A percentile compares a stretch with the other conserved stretches of the same genome.
phyloP scores from a whole-genome alignment of 2,113 vertebrate species.

The Sylvilagus bachmani region DNA sequence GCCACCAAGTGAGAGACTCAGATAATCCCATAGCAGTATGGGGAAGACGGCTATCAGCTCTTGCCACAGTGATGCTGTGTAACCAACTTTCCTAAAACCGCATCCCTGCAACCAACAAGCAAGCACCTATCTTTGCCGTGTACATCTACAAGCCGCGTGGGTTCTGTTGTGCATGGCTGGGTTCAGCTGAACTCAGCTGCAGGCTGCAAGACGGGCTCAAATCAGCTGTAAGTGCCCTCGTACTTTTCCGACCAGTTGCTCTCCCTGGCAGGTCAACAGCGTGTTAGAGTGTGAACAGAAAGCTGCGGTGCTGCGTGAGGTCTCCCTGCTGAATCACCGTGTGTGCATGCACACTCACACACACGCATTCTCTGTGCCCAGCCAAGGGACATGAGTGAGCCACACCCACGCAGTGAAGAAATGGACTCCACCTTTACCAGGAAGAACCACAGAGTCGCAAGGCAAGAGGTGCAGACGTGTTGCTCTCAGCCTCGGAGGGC shows the following conservation, averaged over 20 bases:
- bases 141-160: not conserved
- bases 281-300: not conserved
- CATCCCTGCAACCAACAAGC: not conserved
- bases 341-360: too few species aligned
- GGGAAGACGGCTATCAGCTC: conserved; percentile 16
- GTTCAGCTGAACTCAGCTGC: not conserved
- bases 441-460: not conserved
- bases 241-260: not conserved
- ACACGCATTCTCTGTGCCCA: not conserved
- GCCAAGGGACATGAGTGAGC: not conserved
- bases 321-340: not conserved
- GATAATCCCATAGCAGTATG: not conserved
- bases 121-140: not conserved
- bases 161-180: not conserved
- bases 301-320: not conserved
- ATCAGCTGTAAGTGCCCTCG: not conserved
- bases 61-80: not conserved
- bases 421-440: not conserved
- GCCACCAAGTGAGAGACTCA: conserved; percentile 1
- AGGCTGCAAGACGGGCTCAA: not conserved
- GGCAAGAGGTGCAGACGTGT: not conserved
- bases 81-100: conserved; percentile 30
- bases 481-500: not conserved
- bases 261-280: not conserved
- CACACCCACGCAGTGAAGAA: not conserved